Percentiles rank a stretch among this genome's conserved stretches.
These are phyloP conservation scores for Globicephala melas DNA, from an alignment of 2,113 vertebrate genomes.

Conservation along the genomic window DNA sequence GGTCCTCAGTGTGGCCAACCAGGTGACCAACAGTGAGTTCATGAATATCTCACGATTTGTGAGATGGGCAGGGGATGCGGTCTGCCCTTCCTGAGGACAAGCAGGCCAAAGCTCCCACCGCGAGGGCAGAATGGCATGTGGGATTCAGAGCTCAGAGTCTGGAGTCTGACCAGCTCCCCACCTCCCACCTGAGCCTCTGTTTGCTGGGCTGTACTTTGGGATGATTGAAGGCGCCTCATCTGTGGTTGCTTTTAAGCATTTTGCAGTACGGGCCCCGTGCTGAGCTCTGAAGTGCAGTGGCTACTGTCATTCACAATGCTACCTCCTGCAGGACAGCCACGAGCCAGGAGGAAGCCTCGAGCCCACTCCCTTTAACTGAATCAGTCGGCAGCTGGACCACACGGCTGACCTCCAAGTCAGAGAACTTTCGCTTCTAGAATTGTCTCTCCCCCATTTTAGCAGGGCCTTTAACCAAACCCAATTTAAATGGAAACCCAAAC, in stretches of 20 bases:
- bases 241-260: neutral
- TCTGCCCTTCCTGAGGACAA: too few relatives aligned
- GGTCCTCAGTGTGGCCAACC: neutral
- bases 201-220: rapidly evolving
- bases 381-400: neutral
- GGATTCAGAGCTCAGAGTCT: neutral
- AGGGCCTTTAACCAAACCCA: neutral
- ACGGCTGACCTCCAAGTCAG: neutral
- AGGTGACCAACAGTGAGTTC: neutral
- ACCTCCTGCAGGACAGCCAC: neutral
- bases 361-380: neutral
- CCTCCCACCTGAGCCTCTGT: neutral
- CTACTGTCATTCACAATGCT: rapidly evolving
- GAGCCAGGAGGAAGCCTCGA: neutral
- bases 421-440: neutral
- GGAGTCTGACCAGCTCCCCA: neutral
- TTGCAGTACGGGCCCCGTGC: rapidly evolving
- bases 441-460: neutral
- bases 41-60: neutral
- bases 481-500: neutral
- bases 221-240: too few relatives aligned
- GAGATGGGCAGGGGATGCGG: rapidly evolving
- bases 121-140: neutral
- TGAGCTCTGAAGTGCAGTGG: neutral
- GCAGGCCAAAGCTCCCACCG: rapidly evolving